A percentile compares a stretch with the other conserved stretches of the same genome.
Conservation (phyloP, 1,140 invertebrate genomes). For the Dinoponera quadriceps region DNA sequence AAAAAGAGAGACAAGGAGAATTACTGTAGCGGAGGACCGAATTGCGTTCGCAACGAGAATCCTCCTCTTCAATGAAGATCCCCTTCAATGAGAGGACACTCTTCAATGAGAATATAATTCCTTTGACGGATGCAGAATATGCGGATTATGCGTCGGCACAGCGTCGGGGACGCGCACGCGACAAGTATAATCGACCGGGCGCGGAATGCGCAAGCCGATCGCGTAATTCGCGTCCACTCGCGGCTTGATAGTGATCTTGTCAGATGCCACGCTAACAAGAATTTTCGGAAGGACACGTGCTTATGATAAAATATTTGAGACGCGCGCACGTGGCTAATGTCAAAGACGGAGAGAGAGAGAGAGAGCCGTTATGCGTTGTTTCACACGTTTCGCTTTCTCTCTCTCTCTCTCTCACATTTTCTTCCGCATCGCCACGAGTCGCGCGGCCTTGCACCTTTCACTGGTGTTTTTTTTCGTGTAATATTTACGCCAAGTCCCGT, state of each 20-base stretch:
- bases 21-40: too few relatives aligned
- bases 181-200: constrained; percentile 24
- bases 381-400: too few relatives aligned
- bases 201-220: constrained; percentile 41
- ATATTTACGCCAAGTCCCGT: constrained; percentile 68
- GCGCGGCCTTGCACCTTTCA: constrained; percentile 61
- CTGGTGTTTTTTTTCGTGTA: constrained; percentile 57
- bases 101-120: background rate
- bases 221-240: background rate
- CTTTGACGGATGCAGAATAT: constrained; percentile 14
- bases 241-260: constrained; percentile 28
- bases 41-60: too few relatives aligned
- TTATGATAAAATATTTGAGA: too few relatives aligned
- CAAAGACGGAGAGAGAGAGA: constrained; percentile 7
- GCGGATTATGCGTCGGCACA: background rate
- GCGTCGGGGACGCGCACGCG: background rate
- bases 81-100: background rate
- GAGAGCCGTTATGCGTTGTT: too few relatives aligned
- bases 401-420: constrained; percentile 4
- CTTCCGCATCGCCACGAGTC: background rate
- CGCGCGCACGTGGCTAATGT: background rate
- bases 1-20: too few relatives aligned
- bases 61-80: background rate
- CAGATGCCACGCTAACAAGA: background rate
- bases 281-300: background rate